A percentile compares a stretch with the other conserved stretches of the same genome.
Evolutionary conservation across 2,888 invertebrate genomes (phyloP).

Genomic region (Emesis furor): DNA sequence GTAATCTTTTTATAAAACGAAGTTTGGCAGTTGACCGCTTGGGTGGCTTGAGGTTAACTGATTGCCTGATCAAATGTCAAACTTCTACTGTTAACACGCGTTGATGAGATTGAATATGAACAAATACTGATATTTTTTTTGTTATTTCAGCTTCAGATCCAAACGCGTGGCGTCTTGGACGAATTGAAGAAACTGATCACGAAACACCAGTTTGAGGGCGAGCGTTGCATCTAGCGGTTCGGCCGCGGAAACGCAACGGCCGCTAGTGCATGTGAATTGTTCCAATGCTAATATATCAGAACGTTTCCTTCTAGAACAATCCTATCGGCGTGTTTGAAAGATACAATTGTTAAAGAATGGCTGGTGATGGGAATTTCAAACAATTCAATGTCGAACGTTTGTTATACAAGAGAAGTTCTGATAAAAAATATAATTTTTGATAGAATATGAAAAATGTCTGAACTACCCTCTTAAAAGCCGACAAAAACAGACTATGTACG

Average conservation of each 20-base stretch:
- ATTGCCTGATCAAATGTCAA: background rate
- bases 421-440: too few relatives aligned
- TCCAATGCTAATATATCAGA: background rate
- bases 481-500: background rate
- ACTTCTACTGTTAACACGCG: background rate
- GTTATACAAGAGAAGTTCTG: background rate
- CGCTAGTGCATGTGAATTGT: conserved; percentile 76
- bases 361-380: background rate
- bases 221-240: conserved; percentile 85
- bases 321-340: conserved; percentile 1
- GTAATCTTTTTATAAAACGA: background rate
- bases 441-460: too few relatives aligned
- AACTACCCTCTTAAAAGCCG: too few relatives aligned
- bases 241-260: conserved; percentile 79
- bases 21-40: background rate
- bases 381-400: background rate
- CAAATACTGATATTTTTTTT: conserved; percentile 1
- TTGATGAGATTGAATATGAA: background rate
- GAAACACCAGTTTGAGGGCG: conserved; percentile 95
- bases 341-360: background rate
- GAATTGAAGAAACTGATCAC: conserved; percentile 96
- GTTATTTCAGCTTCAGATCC: conserved; percentile 93
- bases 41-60: background rate
- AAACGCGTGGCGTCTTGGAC: conserved; percentile 96
- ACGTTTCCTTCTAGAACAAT: conserved; percentile 8